Evolutionary conservation across 1,140 invertebrate genomes (phyloP).

Genomic region (Thaumatotibia leucotreta): DNA sequence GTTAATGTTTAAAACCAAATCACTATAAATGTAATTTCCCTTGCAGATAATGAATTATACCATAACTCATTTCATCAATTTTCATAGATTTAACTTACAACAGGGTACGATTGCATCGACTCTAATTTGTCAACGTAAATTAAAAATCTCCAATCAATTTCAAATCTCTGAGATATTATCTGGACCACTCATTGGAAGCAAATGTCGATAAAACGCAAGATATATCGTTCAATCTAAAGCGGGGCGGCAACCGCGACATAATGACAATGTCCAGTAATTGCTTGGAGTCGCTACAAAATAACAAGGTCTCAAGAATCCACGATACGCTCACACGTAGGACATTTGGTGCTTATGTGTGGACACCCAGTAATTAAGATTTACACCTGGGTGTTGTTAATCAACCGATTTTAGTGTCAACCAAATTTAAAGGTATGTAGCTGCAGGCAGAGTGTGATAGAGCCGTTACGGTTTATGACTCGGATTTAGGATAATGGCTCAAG

Average conservation of each 20-base stretch:
- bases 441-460: not conserved
- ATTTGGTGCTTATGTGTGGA: not conserved
- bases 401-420: not conserved
- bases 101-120: not conserved
- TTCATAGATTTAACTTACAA: not conserved
- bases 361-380: conserved; percentile 12
- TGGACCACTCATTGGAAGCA: not conserved
- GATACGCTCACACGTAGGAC: not conserved
- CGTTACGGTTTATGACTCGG: not conserved
- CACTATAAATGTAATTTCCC: not conserved
- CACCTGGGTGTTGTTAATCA: conserved; percentile 11
- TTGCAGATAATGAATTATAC: not conserved
- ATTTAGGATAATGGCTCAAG: not conserved
- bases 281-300: not conserved
- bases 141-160: not conserved
- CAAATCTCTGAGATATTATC: not conserved
- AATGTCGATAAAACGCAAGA: conserved; percentile 12
- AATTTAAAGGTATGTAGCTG: conserved; percentile 8
- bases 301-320: not conserved
- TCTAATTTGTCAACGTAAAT: not conserved
- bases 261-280: conserved; percentile 10
- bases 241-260: conserved; percentile 5
- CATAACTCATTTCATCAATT: not conserved
- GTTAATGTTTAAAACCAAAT: too few species aligned
- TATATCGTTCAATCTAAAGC: conserved; percentile 9